Base-by-base conservation (phyloP, 2,113 vertebrate genomes). In the Thomomys bottae region DNA sequence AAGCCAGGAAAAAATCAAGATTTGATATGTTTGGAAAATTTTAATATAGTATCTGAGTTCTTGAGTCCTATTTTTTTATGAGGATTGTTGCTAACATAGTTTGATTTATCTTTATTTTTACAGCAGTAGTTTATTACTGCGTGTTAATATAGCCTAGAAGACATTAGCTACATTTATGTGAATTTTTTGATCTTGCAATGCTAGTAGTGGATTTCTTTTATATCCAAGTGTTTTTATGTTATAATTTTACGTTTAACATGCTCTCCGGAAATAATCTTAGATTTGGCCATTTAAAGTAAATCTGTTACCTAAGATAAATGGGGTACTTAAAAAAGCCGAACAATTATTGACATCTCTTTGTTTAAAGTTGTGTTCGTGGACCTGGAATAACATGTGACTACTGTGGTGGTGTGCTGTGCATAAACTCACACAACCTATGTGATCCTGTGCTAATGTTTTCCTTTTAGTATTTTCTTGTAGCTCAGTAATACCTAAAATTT, bases 151-250 rank as follows among this genome's bases (percentile, higher is more conserved):
- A 96, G 92, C 90, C 78, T 89, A 68, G 73, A 73, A 94, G 92
- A 95, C 81, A 94, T 93, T 96, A 93, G 95, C 49, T 90, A 86
- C 78, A 30, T 92, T 96, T 92, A 45, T 92, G 67, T 94, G 90
- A 95, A 92, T 82, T 91, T 57, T 68, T 95, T 93, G 93, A 95
- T 94, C 96, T 97, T 97, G 40, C 94, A 88, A 67, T 94, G 40
- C 80, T 67, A 9, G 90, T 96, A 84, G 79, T 96, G 64, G 79
- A 63, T 96, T 86, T 89, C n/a, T 97, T 96, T 93, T 95, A 64
- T 94, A 94, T 84, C 68, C 83, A 86, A 94, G 67, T 92, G 90
- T 87, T 97, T 97, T 83, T 64, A 70, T 78, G 73, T n/a, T 64
- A 78, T 86, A 89, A 91, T 97, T 95, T 85, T 71, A 84, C 34